Conservation (phyloP, 2,888 invertebrate genomes). For the Acanthosepion esculentum region DNA sequence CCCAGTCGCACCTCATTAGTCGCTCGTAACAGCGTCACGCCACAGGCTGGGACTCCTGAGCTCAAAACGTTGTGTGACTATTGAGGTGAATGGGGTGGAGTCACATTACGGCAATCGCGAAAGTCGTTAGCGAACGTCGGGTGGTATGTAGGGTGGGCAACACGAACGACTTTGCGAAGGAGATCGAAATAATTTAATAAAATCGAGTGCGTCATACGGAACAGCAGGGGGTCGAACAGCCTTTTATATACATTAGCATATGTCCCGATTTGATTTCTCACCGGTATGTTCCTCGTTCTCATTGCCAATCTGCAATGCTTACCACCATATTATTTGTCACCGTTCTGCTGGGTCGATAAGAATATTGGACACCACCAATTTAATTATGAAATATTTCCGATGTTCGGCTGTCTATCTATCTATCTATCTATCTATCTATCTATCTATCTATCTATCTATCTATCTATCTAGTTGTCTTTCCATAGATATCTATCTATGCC, state of each 20-base stretch:
- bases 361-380: background rate
- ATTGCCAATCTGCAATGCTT: background rate
- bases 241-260: slow-evolving; percentile 9
- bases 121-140: background rate
- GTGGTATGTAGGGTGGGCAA: background rate
- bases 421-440: too few species aligned
- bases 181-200: background rate
- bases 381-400: background rate
- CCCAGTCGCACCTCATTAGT: slow-evolving; percentile 33
- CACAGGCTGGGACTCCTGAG: background rate
- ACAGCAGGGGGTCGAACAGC: background rate
- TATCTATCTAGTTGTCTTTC: too few species aligned
- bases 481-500: too few species aligned
- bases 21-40: slow-evolving; percentile 8
- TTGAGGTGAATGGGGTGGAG: background rate
- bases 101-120: background rate
- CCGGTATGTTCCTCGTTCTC: background rate
- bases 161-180: background rate
- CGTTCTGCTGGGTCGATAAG: background rate
- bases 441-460: too few species aligned
- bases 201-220: background rate
- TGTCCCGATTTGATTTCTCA: background rate
- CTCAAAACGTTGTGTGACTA: background rate
- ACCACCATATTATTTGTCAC: background rate
- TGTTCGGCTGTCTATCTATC: background rate